phyloP scores from a whole-genome alignment of 2,113 vertebrate species.

The Phainopepla nitens region DNA sequence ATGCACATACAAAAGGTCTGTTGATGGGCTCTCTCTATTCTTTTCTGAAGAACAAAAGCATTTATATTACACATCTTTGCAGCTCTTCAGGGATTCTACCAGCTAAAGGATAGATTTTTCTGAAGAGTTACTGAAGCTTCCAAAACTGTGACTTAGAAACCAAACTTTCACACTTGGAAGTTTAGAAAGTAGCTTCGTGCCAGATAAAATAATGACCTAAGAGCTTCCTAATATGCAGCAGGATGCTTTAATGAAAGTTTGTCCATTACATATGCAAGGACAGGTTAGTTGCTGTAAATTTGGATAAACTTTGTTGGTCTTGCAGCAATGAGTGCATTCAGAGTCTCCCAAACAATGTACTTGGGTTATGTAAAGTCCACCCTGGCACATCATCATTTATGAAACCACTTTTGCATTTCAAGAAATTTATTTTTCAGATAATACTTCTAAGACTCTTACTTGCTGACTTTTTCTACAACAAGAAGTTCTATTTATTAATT shows the following conservation, averaged over 20 bases:
- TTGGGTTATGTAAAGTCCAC: not conserved
- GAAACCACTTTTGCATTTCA: not conserved
- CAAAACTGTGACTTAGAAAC: not conserved
- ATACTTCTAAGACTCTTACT: not conserved
- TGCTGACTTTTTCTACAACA: not conserved
- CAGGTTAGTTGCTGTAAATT: not conserved
- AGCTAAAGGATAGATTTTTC: not conserved
- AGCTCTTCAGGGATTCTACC: not conserved
- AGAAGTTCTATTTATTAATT: not conserved
- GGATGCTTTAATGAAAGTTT: not conserved
- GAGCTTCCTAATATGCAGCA: not conserved
- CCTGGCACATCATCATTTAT: not conserved
- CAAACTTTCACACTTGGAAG: not conserved
- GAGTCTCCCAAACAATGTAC: not conserved
- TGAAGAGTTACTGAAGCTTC: not conserved
- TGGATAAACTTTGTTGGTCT: not conserved
- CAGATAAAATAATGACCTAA: not conserved
- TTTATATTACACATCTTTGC: not conserved
- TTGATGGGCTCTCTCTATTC: not conserved
- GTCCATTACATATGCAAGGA: not conserved
- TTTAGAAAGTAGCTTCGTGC: not conserved
- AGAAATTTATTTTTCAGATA: not conserved
- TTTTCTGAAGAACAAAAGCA: not conserved
- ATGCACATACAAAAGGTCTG: not conserved
- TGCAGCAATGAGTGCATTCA: not conserved